Percentiles rank a stretch among this genome's conserved stretches.
Conservation (phyloP, 2,888 invertebrate species). For the Philereme vetulata region DNA sequence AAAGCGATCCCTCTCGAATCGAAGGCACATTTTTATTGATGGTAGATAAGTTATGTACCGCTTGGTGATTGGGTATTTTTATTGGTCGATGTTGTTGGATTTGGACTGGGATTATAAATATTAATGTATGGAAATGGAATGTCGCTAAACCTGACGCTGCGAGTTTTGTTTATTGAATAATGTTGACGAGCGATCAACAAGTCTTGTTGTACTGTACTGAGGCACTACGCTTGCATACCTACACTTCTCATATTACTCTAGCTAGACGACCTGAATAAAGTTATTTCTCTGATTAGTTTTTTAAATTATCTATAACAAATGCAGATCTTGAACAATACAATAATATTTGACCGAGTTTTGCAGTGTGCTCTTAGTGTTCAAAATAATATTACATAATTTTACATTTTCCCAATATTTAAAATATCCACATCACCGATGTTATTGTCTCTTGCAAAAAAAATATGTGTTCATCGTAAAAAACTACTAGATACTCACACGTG, state of each 20-base stretch:
- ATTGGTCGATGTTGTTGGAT: constrained; percentile 3
- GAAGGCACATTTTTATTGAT: constrained; percentile 4
- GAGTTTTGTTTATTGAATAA: constrained; percentile 20
- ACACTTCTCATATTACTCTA: too few species aligned
- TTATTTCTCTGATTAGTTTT: background rate
- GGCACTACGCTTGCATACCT: background rate
- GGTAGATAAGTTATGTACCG: background rate
- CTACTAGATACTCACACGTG: constrained; percentile 60
- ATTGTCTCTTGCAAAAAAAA: background rate
- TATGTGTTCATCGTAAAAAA: background rate
- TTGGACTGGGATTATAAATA: constrained; percentile 25
- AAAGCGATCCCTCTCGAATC: constrained; percentile 1
- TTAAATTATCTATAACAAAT: background rate
- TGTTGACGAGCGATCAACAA: constrained; percentile 20
- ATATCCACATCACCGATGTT: background rate
- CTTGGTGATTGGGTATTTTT: background rate
- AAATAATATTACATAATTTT: background rate
- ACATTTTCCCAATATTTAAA: background rate
- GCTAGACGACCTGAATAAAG: background rate
- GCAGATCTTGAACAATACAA: too few species aligned
- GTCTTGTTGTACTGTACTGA: background rate
- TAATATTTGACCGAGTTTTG: too few species aligned
- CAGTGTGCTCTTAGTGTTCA: too few species aligned
- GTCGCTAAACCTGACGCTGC: constrained; percentile 27
- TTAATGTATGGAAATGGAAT: constrained; percentile 31